These are phyloP conservation scores for Tenodera sinensis DNA, from an alignment of 2,888 invertebrate genomes.

Conservation along the genomic window DNA sequence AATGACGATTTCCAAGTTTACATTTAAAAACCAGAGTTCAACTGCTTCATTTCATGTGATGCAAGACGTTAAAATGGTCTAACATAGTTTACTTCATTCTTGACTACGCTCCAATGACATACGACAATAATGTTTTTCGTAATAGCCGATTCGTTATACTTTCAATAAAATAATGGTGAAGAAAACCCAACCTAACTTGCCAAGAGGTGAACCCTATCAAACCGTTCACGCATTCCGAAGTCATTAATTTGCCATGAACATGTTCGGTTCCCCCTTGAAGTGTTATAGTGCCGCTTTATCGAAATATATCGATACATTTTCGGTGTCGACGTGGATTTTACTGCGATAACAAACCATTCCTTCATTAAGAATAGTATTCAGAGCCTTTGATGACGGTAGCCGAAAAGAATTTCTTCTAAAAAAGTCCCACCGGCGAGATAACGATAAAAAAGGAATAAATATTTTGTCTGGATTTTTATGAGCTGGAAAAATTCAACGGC, in stretches of 20 bases:
- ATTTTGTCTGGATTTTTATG: neutral
- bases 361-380: neutral
- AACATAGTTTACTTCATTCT: too few species aligned
- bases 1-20: too few species aligned
- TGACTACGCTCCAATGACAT: too few species aligned
- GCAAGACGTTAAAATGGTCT: too few species aligned
- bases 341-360: neutral
- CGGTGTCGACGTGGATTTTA: neutral
- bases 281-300: neutral
- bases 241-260: neutral
- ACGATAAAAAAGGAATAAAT: neutral
- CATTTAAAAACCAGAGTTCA: too few species aligned
- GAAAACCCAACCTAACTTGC: neutral
- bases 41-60: too few species aligned
- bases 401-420: neutral
- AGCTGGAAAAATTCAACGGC: neutral
- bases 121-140: too few species aligned
- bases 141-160: too few species aligned
- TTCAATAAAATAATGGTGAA: neutral
- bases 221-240: neutral
- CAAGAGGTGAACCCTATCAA: neutral
- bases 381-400: neutral
- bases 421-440: neutral
- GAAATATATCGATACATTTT: neutral
- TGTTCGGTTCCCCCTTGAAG: neutral